Conservation (phyloP, 2,888 invertebrate genomes). For the Exocentrus adspersus region DNA sequence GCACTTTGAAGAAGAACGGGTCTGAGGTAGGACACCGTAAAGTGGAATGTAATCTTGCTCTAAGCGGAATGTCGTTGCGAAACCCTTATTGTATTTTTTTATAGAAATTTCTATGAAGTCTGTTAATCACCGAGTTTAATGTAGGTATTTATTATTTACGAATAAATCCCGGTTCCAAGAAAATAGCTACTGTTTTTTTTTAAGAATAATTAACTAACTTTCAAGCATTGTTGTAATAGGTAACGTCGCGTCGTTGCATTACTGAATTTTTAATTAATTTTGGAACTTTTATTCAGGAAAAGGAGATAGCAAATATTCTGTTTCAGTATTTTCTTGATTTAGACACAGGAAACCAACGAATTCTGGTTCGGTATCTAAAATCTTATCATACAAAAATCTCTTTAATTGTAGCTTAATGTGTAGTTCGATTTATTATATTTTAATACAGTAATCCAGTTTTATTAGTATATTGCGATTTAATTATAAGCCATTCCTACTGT, state of each 20-base stretch:
- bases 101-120: not conserved
- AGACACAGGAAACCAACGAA: too few species aligned
- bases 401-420: not conserved
- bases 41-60: not conserved
- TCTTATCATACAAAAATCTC: not conserved
- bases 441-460: not conserved
- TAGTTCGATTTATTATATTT: not conserved
- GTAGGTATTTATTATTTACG: not conserved
- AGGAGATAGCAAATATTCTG: too few species aligned
- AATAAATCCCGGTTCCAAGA: too few species aligned
- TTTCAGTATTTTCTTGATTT: too few species aligned
- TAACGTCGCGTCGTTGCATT: not conserved
- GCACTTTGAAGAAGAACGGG: not conserved
- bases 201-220: too few species aligned
- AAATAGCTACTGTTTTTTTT: too few species aligned
- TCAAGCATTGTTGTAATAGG: too few species aligned
- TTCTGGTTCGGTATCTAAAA: too few species aligned
- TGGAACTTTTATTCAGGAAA: too few species aligned
- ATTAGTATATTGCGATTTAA: not conserved
- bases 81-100: not conserved
- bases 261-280: too few species aligned
- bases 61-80: not conserved
- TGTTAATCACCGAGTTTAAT: not conserved
- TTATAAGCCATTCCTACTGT: not conserved
- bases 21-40: not conserved